Base-by-base conservation (phyloP, 2,888 invertebrate species). In the Hydrotaea cyrtoneurina region DNA sequence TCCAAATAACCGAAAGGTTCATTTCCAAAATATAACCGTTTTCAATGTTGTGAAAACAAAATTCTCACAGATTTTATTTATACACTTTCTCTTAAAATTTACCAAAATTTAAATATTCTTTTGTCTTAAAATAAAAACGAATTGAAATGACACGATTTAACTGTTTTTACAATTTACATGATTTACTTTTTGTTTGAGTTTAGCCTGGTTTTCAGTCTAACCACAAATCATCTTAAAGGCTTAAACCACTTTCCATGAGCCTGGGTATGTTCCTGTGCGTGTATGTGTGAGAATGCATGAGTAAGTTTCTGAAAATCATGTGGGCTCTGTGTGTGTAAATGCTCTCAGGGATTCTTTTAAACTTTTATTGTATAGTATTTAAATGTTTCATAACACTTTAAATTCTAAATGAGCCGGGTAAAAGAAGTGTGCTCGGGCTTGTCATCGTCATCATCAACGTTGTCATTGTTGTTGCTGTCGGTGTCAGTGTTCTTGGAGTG, bases 341-440 rank as follows among this genome's bases (percentile, higher is more conserved):
- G n/a, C 53, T 75, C 71, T 64, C 71, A 11, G 36, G 7, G 78
- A 62, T 62, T 80, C 55, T 57, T 74, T 72, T 72, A 39, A 59
- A 66, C 19, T 83, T 79, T 73, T 74, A 10, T 59, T 21, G 21
- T 50, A 66, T 73, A 36, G 55, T 53, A 64, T 62, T 21, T 74
- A 26, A 39, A 74, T 59, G 62, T 73, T 50, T 50, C 23, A 72
- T 46, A 31, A 50, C 31, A 19, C 11, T 26, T 79, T 74, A 59
- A 76, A 80, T 78, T 71, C 71, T 84, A 71, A 84, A 84, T 84
- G 80, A 84, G 46, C 74, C 55, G 43, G 55, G 15, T 36, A 77
- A 78, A n/a, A 46, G 36, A 50, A 21, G 76, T 62, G 36, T 11
- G 43, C 36, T 43, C 19, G 39, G 5, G 7, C 19, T 53, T n/a